Base-by-base conservation (phyloP, 2,888 invertebrate genomes). In the Argyra leucocephala region DNA sequence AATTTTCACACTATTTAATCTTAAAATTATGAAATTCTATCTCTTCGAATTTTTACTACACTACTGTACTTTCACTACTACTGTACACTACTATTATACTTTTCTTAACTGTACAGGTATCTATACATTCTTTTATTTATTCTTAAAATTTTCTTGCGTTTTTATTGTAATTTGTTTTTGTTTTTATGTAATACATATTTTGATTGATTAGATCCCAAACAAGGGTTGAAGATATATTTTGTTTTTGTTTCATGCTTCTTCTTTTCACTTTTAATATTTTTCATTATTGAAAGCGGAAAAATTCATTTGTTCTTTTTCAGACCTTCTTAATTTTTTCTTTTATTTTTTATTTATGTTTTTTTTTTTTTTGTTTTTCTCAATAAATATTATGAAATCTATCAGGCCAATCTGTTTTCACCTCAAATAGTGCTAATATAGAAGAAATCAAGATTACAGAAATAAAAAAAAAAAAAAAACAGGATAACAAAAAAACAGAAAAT, bases 161-260 rank as follows among this genome's bases (percentile, higher is more conserved):
- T 48, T 48, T 48, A 1, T 48, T 48, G 2, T 18, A 1, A 48
- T 12, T 48, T 48, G 2, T 48, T 48, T 48, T 48, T 48, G 5
- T 6, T 6, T 31, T 31, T 31, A 18, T 2, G 9, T 15, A 18
- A 12, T 3, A 18, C 23, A 59, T 59, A 23, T 59, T 59, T 21
- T 59, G 59, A 59, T 59, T 59, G 59, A 59, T 59, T 59, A 59
- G 59, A 23, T 23, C 5, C 3, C 18, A 23, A 59, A 23, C 59
- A 23, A 23, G 59, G 59, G 23, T 23, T 59, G 59, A 59, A 59
- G 18, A 15, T 15, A 59, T 59, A 59, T 22, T 15, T 58, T 59
- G 23, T 23, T 23, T 18, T 1, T 59, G 57, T 18, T 7, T 21
- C n/a, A n/a, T n/a, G n/a, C 5, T 9, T 57, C 4, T 57, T 57